These are phyloP conservation scores for Eilema depressum DNA, from an alignment of 2,888 invertebrate species.

Conservation along the genomic window DNA sequence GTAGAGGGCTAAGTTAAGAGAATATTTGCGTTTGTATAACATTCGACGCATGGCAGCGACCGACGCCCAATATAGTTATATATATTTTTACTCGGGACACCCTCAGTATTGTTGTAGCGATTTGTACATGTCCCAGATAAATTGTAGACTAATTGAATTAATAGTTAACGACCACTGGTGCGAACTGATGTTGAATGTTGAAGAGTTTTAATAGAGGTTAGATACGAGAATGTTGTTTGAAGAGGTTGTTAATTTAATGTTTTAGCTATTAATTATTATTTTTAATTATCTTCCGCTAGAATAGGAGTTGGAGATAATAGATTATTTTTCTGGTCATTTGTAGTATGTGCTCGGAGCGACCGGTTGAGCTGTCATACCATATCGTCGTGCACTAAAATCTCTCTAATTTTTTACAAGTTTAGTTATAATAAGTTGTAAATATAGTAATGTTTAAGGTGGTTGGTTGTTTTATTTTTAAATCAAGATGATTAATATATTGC, in stretches of 20 bases:
- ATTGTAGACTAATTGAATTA: conserved; percentile 68
- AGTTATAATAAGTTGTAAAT: conserved; percentile 73
- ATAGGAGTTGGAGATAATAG: conserved; percentile 55
- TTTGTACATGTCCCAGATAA: conserved; percentile 49
- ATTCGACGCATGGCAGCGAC: background rate
- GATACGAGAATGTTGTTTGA: conserved; percentile 74
- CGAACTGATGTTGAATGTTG: conserved; percentile 86
- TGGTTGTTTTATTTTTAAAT: conserved; percentile 79
- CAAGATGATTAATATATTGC: conserved; percentile 77
- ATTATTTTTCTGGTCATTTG: conserved; percentile 70
- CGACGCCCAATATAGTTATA: background rate
- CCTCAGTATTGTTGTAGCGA: conserved; percentile 65
- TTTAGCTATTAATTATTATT: conserved; percentile 61
- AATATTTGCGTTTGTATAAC: background rate
- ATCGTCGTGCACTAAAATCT: conserved; percentile 72
- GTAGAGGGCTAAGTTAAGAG: background rate
- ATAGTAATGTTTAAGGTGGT: conserved; percentile 69
- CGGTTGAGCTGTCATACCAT: conserved; percentile 30
- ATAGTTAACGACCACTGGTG: conserved; percentile 82
- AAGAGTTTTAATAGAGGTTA: conserved; percentile 85
- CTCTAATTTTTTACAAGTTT: conserved; percentile 75
- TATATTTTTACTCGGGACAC: conserved; percentile 9
- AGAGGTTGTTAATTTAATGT: conserved; percentile 80
- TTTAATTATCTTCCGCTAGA: conserved; percentile 69
- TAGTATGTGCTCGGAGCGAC: conserved; percentile 44